These are phyloP conservation scores for Thermophis baileyi DNA, from an alignment of 2,113 vertebrate species.

Conservation along the genomic window DNA sequence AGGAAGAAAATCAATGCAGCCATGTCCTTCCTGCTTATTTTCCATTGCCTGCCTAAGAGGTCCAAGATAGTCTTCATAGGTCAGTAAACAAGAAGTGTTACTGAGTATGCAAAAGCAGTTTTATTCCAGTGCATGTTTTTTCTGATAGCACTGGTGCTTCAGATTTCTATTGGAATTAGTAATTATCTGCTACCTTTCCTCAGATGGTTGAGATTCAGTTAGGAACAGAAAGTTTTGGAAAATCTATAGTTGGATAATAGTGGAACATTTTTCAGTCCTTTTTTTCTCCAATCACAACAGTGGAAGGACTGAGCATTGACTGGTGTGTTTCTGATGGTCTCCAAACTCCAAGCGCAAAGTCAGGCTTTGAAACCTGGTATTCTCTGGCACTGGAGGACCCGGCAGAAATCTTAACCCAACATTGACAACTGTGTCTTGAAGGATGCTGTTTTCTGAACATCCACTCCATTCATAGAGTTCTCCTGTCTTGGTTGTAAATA, in stretches of 20 bases:
- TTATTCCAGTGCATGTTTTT: not conserved
- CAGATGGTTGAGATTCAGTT: no score
- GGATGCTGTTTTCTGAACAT: not conserved
- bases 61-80: not conserved
- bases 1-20: not conserved
- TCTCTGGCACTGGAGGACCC: slow-evolving; percentile 33
- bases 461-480: not conserved
- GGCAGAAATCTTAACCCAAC: not conserved
- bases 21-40: not conserved
- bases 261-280: no score
- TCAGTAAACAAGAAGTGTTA: not conserved
- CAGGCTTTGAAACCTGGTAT: slow-evolving; percentile 2
- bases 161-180: no score
- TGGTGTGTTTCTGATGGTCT: slow-evolving; percentile 44
- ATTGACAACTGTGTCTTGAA: slow-evolving; percentile 6
- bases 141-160: not conserved
- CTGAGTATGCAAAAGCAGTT: not conserved
- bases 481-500: not conserved
- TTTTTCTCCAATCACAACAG: slow-evolving; percentile 65
- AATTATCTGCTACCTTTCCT: no score
- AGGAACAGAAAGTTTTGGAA: no score
- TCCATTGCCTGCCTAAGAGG: not conserved
- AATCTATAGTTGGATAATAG: no score
- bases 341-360: slow-evolving; percentile 10
- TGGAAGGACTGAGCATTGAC: slow-evolving; percentile 46